Percentiles rank a stretch among this genome's conserved stretches.
Evolutionary conservation across 2,113 vertebrate species (phyloP).

Genomic region (Monopterus albus): DNA sequence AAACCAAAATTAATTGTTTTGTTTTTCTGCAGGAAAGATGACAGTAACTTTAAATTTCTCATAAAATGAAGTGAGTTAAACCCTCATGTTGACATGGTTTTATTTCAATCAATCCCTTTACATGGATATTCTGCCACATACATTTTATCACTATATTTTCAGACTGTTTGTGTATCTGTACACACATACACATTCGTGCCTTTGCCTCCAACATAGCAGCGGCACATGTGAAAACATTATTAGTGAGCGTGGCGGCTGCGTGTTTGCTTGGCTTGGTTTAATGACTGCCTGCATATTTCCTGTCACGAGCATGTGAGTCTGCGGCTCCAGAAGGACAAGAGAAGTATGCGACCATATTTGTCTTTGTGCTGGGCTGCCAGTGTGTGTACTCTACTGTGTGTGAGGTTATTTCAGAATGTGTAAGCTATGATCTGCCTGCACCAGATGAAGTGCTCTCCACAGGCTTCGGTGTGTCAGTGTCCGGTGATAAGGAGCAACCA

Average conservation of each 20-base stretch:
- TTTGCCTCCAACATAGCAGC: slow-evolving; percentile 31
- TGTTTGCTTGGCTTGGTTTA: slow-evolving; percentile 78
- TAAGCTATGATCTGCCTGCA: slow-evolving; percentile 81
- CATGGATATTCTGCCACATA: slow-evolving; percentile 2
- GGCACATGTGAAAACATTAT: slow-evolving; percentile 66
- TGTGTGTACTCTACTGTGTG: slow-evolving; percentile 80
- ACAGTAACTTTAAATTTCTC: not conserved
- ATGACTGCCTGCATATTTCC: slow-evolving; percentile 80
- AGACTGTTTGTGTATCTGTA: slow-evolving; percentile 27
- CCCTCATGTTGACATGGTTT: not conserved
- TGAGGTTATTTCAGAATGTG: slow-evolving; percentile 80
- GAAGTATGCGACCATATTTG: slow-evolving; percentile 78
- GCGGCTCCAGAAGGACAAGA: slow-evolving; percentile 56
- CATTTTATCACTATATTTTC: slow-evolving; percentile 31
- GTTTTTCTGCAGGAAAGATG: not conserved
- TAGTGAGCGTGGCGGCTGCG: slow-evolving; percentile 48
- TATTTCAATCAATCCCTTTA: not conserved
- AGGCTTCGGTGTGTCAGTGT: slow-evolving; percentile 49
- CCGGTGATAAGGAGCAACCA: slow-evolving; percentile 54
- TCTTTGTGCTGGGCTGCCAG: slow-evolving; percentile 74
- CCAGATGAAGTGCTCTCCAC: slow-evolving; percentile 75
- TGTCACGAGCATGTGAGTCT: slow-evolving; percentile 67
- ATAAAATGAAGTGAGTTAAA: not conserved
- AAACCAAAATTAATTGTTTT: not conserved
- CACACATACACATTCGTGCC: not conserved